These are phyloP conservation scores for Oscheius sp. DNA, from an alignment of 1,140 invertebrate species.

Conservation along the genomic window DNA sequence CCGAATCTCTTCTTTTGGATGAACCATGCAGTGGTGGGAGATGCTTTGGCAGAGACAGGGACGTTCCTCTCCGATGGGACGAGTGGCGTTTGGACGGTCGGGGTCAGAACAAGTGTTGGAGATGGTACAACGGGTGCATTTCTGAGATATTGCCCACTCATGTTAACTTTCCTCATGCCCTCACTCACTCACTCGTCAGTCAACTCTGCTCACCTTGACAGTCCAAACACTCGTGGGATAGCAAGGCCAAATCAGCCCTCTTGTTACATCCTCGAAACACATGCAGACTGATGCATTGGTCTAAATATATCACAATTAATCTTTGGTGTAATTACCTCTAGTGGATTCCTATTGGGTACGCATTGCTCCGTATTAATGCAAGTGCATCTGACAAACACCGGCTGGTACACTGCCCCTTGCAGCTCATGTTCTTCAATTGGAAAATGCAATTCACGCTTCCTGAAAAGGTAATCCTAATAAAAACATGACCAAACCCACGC, in stretches of 20 bases:
- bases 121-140: slow-evolving; percentile 48
- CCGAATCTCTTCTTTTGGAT: slow-evolving; percentile 45
- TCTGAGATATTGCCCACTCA: slow-evolving; percentile 38
- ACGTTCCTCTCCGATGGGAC: slow-evolving; percentile 36
- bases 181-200: too few species aligned
- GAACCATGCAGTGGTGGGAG: slow-evolving; percentile 56
- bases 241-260: slow-evolving; percentile 60
- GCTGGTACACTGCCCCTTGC: slow-evolving; percentile 53
- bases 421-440: slow-evolving; percentile 22
- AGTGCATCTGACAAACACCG: slow-evolving; percentile 58
- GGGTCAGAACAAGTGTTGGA: slow-evolving; percentile 60
- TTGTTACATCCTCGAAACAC: slow-evolving; percentile 57
- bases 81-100: slow-evolving; percentile 55
- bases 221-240: slow-evolving; percentile 54
- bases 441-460: slow-evolving; percentile 10
- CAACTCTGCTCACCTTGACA: slow-evolving; percentile 45
- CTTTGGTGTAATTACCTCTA: slow-evolving; percentile 33
- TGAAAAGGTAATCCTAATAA: not conserved
- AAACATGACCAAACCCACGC: not conserved
- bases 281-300: slow-evolving; percentile 56
- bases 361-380: slow-evolving; percentile 56
- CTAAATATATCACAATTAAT: slow-evolving; percentile 35
- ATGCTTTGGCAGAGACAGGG: slow-evolving; percentile 53
- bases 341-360: slow-evolving; percentile 59
- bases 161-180: too few species aligned